Percentiles rank a stretch among this genome's conserved stretches.
Evolutionary conservation across 2,113 vertebrate genomes (phyloP).

Genomic region (Sakesphorus luctuosus): DNA sequence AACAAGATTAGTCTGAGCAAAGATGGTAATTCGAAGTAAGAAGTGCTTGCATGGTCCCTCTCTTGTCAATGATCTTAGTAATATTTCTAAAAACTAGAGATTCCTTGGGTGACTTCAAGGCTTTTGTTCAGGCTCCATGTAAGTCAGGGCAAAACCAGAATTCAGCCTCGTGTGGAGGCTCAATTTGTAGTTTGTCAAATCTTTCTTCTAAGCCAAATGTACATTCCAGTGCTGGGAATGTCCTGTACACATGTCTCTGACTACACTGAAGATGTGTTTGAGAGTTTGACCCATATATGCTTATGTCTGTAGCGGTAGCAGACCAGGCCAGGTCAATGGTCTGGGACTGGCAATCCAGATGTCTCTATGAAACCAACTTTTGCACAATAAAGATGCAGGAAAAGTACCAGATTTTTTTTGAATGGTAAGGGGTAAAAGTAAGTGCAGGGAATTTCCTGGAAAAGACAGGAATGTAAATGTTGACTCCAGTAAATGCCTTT

Average conservation of each 20-base stretch:
- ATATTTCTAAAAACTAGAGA: not conserved
- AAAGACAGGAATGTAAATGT: not conserved
- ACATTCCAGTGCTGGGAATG: rapidly evolving
- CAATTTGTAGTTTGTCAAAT: not conserved
- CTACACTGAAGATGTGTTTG: not conserved
- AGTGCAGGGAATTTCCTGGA: not conserved
- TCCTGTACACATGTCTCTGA: not conserved
- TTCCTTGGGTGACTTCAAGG: not conserved
- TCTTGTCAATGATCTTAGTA: not conserved
- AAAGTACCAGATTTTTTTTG: not conserved
- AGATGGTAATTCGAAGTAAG: not conserved
- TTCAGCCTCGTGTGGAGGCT: not conserved
- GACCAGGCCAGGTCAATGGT: not conserved
- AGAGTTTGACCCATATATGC: not conserved
- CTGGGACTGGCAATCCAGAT: not conserved
- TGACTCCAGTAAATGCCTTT: not conserved
- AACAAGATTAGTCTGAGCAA: not conserved
- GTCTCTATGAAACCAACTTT: not conserved
- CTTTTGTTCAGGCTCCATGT: rapidly evolving
- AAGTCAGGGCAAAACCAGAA: not conserved
- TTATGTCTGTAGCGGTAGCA: not conserved
- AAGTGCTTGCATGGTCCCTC: not conserved
- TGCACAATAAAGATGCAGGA: not conserved
- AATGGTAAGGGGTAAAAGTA: not conserved
- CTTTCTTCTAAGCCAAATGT: not conserved